Evolutionary conservation across 2,113 vertebrate species (phyloP), one percentile per base, ranked within the genome.

Genomic region (Oncorhynchus keta): DNA sequence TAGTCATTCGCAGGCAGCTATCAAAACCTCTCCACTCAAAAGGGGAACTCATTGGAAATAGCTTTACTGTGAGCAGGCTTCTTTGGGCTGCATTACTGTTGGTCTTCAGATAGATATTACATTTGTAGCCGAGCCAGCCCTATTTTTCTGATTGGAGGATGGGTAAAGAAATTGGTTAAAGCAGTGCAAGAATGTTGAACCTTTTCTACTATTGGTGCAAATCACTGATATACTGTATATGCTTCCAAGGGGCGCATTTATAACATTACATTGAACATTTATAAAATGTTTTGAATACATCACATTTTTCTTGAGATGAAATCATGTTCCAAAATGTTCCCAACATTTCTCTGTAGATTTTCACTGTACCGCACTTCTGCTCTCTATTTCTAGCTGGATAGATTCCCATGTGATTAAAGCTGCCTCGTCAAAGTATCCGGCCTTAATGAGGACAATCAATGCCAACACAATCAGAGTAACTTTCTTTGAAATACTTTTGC

Each of bases 361-460:
- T 39, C 28, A 48, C 22, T 26, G 62, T 11, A 26, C 22, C 14
- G 26, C 13, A 6, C 16, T 20, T 57, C 28, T 30, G 39, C n/a
- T 64, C 72, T 86, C 48, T 51, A 75, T 84, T 78, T 45, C 20
- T 78, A 80, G 88, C n/a, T 92, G 90, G 88, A 90, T 72, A 76
- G 68, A 76, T 76, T 91, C 90, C 89, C 91, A 84, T 22, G 61
- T 84, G 90, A 92, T 90, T 90, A 51, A 65, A 88, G 87, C 88
- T 85, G 88, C 86, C 81, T 51, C n/a, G 28, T 81, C 57, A 76
- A 76, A 80, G 81, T 81, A 79, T 88, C 88, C 85, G 7, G 87
- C 86, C 89, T 89, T 90, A 92, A 90, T 90, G 84, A 84, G 72
- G 89, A 79, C 86, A 89, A 85, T 87, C 83, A 84, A 88, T 87